phyloP scores from a whole-genome alignment of 2,113 vertebrate genomes.

The Cichladusa arquata region DNA sequence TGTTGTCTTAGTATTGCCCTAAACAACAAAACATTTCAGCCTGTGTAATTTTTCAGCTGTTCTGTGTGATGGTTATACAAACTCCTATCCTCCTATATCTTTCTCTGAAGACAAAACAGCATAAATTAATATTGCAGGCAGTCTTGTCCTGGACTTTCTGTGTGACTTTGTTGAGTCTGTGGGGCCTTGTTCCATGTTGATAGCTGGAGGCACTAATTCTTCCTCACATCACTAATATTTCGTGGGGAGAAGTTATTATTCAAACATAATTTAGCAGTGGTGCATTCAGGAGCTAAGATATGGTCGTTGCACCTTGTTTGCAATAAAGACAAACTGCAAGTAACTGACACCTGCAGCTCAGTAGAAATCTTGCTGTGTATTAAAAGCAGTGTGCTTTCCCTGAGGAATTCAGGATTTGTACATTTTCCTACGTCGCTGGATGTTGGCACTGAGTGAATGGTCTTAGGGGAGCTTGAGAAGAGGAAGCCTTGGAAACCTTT shows the following conservation, averaged over 20 bases:
- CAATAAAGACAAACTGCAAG: not conserved
- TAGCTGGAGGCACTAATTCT: not conserved
- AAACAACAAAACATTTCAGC: not conserved
- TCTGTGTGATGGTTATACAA: not conserved
- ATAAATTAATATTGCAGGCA: not conserved
- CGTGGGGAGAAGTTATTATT: not conserved
- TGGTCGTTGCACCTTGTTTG: not conserved
- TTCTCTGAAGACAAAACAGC: not conserved
- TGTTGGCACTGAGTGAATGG: not conserved
- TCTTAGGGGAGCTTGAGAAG: not conserved
- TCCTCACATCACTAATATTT: not conserved
- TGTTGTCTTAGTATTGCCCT: not conserved
- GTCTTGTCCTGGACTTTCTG: not conserved
- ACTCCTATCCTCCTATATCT: not conserved
- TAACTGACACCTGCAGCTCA: not conserved
- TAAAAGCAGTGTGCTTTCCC: not conserved
- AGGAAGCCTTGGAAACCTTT: not conserved
- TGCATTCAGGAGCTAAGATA: not conserved
- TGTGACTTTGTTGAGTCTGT: not conserved
- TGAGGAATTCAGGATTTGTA: not conserved
- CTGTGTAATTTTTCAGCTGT: not conserved
- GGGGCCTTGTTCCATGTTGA: not conserved
- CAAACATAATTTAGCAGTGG: not conserved
- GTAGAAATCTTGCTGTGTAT: not conserved
- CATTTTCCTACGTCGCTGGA: fast-evolving